These are phyloP conservation scores for Balearica regulorum DNA, from an alignment of 2,797 vertebrate species.

Conservation along the genomic window DNA sequence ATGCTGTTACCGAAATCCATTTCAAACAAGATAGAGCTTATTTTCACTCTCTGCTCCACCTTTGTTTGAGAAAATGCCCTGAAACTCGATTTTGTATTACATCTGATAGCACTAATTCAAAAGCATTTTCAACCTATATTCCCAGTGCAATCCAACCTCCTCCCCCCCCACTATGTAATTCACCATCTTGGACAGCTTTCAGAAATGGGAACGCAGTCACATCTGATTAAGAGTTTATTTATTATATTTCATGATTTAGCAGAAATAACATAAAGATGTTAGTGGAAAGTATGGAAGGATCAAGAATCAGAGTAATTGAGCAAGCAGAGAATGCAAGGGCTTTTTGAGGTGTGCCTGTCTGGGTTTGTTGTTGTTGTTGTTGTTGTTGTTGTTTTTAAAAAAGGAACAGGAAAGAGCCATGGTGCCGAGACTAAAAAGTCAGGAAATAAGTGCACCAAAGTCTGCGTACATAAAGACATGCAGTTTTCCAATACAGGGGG, in stretches of 20 bases:
- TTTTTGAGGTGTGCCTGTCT: background rate
- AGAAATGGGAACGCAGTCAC: background rate
- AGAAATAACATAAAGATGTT: background rate
- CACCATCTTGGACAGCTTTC: background rate
- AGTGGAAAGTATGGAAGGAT: background rate
- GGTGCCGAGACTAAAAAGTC: background rate
- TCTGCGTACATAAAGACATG: background rate
- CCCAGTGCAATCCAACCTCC: background rate
- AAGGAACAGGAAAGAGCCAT: background rate
- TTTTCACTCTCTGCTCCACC: background rate
- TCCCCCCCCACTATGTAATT: background rate
- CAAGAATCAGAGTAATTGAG: background rate
- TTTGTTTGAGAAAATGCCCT: background rate
- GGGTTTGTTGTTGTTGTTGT: too few species aligned
- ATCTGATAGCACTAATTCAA: background rate
- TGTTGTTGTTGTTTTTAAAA: background rate
- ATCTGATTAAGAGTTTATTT: background rate
- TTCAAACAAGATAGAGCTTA: background rate
- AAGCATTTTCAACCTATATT: background rate
- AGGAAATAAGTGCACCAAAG: background rate
- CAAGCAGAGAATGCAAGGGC: background rate
- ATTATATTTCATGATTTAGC: background rate
- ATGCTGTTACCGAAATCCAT: background rate
- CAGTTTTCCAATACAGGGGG: background rate
- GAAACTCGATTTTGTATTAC: background rate